Evolutionary conservation across 37 sponge, comb jelly and placozoan genomes (phyloP).

Genomic region (Agelas oroides): DNA sequence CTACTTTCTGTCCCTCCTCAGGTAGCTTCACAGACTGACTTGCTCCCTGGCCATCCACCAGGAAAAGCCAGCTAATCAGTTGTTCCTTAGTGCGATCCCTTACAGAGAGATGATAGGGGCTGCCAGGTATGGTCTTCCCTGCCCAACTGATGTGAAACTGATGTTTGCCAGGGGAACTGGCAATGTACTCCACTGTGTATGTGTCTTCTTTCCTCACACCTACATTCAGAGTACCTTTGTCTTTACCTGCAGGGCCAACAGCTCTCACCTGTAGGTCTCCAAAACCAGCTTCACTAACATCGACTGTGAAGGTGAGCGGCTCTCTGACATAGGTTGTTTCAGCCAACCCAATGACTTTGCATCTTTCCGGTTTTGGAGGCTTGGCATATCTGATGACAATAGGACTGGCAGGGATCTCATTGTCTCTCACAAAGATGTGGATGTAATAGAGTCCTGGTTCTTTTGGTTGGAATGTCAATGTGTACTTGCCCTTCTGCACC

Average conservation of each 20-base stretch:
- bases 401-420: conserved; percentile 66
- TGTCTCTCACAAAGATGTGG: conserved; percentile 18
- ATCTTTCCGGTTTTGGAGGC: conserved; percentile 38
- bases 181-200: conserved; percentile 44
- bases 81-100: conserved; percentile 24
- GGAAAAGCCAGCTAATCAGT: conserved; percentile 27
- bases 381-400: conserved; percentile 22
- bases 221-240: conserved; percentile 17
- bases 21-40: not conserved
- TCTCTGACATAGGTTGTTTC: conserved; percentile 28
- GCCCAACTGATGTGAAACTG: conserved; percentile 50
- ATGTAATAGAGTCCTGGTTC: conserved; percentile 54
- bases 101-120: conserved; percentile 41
- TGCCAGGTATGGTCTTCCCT: conserved; percentile 44
- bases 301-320: conserved; percentile 50
- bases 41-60: not conserved
- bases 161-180: conserved; percentile 58
- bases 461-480: conserved; percentile 37
- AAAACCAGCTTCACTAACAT: conserved; percentile 25
- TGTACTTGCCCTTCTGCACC: conserved; percentile 23
- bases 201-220: conserved; percentile 55
- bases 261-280: conserved; percentile 20
- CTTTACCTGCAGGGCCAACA: conserved; percentile 4
- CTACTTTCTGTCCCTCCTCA: not conserved
- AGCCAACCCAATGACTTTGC: conserved; percentile 22